These are phyloP conservation scores for Hemiprocne comata DNA, from an alignment of 2,113 vertebrate species.

Conservation along the genomic window DNA sequence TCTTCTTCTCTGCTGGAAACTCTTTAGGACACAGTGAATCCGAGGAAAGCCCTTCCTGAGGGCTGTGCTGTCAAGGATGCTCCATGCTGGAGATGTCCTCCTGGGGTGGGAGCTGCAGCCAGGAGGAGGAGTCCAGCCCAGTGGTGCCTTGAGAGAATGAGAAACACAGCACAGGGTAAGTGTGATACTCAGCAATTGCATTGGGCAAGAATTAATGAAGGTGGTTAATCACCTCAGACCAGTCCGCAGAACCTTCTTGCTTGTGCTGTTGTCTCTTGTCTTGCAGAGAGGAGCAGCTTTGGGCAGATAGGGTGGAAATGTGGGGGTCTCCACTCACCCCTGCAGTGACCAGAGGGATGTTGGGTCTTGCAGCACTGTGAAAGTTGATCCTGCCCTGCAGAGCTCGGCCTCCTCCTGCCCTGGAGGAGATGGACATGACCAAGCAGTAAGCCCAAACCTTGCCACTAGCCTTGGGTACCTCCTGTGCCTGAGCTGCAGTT, in stretches of 20 bases:
- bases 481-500: background rate
- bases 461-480: background rate
- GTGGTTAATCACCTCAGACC: background rate
- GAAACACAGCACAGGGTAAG: background rate
- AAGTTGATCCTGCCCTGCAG: too few species aligned
- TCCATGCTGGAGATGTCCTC: background rate
- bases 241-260: background rate
- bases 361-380: too few species aligned
- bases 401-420: too few species aligned
- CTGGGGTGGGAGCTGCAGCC: background rate
- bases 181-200: accelerated
- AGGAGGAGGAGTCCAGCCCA: background rate
- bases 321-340: too few species aligned
- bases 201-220: background rate
- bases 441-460: background rate
- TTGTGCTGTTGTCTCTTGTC: background rate
- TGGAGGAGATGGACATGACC: background rate
- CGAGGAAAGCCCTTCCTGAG: background rate
- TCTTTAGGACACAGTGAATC: background rate
- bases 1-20: background rate
- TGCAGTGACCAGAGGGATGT: too few species aligned
- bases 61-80: background rate
- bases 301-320: background rate
- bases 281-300: background rate
- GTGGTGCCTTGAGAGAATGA: background rate